Conservation (phyloP, 2,113 vertebrate genomes). For the Poecile atricapillus region DNA sequence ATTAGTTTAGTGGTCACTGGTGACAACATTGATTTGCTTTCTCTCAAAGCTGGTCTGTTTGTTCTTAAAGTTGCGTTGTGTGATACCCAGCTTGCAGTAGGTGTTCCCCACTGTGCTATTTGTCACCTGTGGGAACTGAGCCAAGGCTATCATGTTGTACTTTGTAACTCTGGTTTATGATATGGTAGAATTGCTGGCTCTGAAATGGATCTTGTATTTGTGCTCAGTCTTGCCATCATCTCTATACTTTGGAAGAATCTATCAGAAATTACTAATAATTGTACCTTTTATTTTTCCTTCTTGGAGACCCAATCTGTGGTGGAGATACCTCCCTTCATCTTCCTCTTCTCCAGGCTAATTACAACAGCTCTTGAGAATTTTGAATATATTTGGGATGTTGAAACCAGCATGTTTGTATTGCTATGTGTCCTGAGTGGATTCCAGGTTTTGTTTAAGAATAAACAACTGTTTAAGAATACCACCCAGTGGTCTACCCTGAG, state of each 20-base stretch:
- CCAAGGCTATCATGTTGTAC: not conserved
- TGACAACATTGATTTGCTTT: not conserved
- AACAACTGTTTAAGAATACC: not conserved
- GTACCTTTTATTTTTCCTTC: not conserved
- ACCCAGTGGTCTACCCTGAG: not conserved
- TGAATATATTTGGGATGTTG: not conserved
- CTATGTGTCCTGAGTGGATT: not conserved
- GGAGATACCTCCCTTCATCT: not conserved
- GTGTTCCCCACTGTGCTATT: not conserved
- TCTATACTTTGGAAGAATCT: not conserved
- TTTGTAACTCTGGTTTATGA: not conserved
- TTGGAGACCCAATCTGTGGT: not conserved
- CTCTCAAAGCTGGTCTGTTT: not conserved
- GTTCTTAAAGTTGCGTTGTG: not conserved
- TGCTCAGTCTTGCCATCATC: not conserved
- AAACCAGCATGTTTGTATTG: not conserved
- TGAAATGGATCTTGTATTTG: not conserved
- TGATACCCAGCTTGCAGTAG: not conserved
- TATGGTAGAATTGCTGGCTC: not conserved
- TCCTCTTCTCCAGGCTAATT: not conserved
- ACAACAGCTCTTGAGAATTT: not conserved
- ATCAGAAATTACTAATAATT: not conserved
- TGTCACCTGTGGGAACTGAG: not conserved
- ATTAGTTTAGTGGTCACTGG: not conserved
- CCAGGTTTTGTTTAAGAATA: not conserved